Evolutionary conservation across 2,113 vertebrate genomes (phyloP), one percentile per base, ranked within the genome.

Genomic region (Fulica atra): DNA sequence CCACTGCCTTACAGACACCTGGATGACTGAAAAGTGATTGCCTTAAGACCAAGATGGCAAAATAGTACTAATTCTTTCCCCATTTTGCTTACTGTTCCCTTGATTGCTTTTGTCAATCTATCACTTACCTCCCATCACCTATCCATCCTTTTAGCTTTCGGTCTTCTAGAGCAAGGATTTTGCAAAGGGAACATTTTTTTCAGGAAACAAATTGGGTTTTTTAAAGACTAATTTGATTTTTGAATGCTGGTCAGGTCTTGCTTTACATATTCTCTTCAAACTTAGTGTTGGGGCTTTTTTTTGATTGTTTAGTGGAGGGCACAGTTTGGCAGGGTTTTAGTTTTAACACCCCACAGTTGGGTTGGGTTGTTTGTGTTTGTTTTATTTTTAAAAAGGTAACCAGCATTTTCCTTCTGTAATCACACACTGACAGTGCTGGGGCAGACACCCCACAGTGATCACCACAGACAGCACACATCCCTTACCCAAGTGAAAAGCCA

Each of bases 71-170:
- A 48, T 16, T 42, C 56, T 83, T 72, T 70, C 61, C 78, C 42
- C 42, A 76, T 48, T 79, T 90, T 84, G 35, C 50, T 69, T 88
- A 79, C 29, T 36, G 38, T 26, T 79, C 79, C 46, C 64, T 85
- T 92, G 59, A 83, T 77, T 88, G 51, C 35, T 76, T 95, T 95
- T 86, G 23, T 92, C 61, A 87, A 70, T 35, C 57, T 86, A n/a
- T 38, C 84, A 57, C 92, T 93, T 72, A 10, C 70, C 57, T 95
- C 66, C n/a, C 38, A 21, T 56, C n/a, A 93, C 17, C 25, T 81
- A 94, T 59, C 59, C 36, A 48, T 48, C 16, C 31, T 46, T 46
- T 76, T 31, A 66, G 8, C 44, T 66, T 81, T 93, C 28, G 81
- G 28, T 77, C 69, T 88, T 57, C 66, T 86, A 66, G 81, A 66